Evolutionary conservation across 2,888 invertebrate species (phyloP), one percentile per base, ranked within the genome.

Genomic region (Margaritifera margaritifera): DNA sequence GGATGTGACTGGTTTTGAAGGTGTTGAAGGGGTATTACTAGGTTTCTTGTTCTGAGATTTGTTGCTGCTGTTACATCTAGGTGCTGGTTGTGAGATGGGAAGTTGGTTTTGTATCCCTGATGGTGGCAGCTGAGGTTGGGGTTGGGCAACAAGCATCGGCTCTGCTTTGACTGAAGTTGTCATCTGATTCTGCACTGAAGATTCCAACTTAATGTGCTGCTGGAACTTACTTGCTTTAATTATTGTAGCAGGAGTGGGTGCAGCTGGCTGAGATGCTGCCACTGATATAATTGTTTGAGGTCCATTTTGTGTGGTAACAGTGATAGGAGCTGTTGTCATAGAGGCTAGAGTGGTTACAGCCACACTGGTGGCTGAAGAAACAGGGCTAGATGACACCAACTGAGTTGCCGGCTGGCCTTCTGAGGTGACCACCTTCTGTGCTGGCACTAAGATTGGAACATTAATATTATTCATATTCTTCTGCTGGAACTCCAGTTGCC

Each of bases 401-500:
- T 64, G 66, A 58, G 63, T 50, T 1, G 57, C 61, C 52, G 59
- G 54, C 62, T 69, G 74, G 15, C 68, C 68, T 51, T 74, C 74
- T 20, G 64, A 50, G 2, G 58, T 50, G 20, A 62, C 65, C 22
- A 67, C 51, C 62, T 80, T 78, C 64, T 75, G 75, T 64, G 78
- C 78, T 56, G 82, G 79, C 25, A 80, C 68, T 18, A 70, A 78
- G 6, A 79, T 69, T 64, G 77, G 75, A 66, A 75, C 64, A 59
- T 80, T 80, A 42, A 61, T 62, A 56, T 70, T 72, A 42, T 42
- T 42, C 66, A 86, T 78, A 68, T 86, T 84, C 91, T 95, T 95
- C 86, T 95, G 94, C 84, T 95, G 94, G 90, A 93, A 92, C 88
- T 96, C 95, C 72, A 96, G 91, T 89, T 95, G 94, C 92, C 94